Evolutionary conservation across 2,888 invertebrate genomes (phyloP).

Genomic region (Chalcis sispes): DNA sequence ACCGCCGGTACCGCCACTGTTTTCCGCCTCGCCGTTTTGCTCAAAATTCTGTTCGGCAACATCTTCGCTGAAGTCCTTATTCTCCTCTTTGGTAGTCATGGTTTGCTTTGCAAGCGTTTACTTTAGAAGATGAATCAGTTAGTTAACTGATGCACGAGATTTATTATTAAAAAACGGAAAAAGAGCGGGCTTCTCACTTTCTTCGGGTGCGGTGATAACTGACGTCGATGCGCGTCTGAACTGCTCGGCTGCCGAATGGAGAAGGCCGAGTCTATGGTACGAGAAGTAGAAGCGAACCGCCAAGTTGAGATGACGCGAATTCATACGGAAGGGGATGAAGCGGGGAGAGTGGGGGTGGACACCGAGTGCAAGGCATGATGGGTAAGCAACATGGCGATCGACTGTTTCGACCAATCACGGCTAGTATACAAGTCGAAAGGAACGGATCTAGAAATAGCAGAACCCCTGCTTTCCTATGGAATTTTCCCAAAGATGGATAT

Average conservation of each 20-base stretch:
- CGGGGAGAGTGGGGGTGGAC: not conserved
- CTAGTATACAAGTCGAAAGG: not conserved
- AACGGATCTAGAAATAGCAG: not conserved
- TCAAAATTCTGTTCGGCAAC: constrained; percentile 80
- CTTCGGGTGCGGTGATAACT: constrained; percentile 8
- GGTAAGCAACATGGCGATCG: constrained; percentile 44
- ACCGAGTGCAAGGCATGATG: constrained; percentile 42
- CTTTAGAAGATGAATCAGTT: not conserved
- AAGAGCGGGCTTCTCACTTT: not conserved
- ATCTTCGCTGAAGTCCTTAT: constrained; percentile 75
- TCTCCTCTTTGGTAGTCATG: constrained; percentile 67
- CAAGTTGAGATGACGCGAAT: constrained; percentile 26
- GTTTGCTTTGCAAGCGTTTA: not conserved
- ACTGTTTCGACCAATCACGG: constrained; percentile 59
- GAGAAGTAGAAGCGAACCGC: not conserved
- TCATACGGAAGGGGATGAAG: constrained; percentile 3
- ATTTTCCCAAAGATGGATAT: too few species aligned
- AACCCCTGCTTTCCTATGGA: too few species aligned
- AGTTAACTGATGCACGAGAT: not conserved
- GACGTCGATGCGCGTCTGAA: constrained; percentile 63
- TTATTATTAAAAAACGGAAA: not conserved
- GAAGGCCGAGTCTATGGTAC: constrained; percentile 65
- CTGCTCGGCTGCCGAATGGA: constrained; percentile 72
- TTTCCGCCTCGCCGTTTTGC: constrained; percentile 80
- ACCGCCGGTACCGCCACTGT: constrained; percentile 80